Base-by-base conservation (phyloP, 2,113 vertebrate genomes). In the Ptilorrhoa leucosticta region DNA sequence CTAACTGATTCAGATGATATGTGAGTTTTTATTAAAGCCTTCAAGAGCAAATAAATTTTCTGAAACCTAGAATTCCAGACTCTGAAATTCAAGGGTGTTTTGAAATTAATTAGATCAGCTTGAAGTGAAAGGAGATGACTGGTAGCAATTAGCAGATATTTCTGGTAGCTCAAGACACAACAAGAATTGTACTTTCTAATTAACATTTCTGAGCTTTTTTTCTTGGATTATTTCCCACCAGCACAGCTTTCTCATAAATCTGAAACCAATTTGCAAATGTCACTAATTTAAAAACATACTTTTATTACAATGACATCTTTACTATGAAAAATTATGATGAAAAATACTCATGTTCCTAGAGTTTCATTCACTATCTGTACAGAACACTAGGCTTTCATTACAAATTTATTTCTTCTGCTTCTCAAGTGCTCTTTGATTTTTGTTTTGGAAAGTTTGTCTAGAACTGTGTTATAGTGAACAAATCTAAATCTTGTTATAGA, bases 231-330 rank as follows among this genome's bases (percentile, higher is more conserved):
- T 91, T 95, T 96, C 90, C 92, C 79, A 94, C 50, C 21, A 90
- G 87, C 68, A 73, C 82, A 94, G 82, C 80, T 95, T 95, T 91
- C 75, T 88, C 39, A 9, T 82, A 96, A 92, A 93, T 92, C 87
- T 88, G 71, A 95, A 89, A 88, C 78, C 82, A 96, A 93, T 92
- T 93, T 92, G 58, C 69, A 96, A 95, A 81, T 96, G 90, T 93
- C 93, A 92, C 54, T 86, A 83, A 91, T 91, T 83, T 87, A 60
- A 80, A 96, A 92, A 88, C 71, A 87, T 30, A 48, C 16, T 95
- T 95, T 83, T 85, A 83, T 83, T 88, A 93, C 71, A 64, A 71
- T 86, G 78, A 93, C 75, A 88, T 68, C 17, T 88, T 90, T 93
- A 94, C 54, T 93, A 83, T 54, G 58, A 95, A 91, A 93, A 92